phyloP scores from a whole-genome alignment of 2,888 invertebrate species.

The Cryptops parisi region DNA sequence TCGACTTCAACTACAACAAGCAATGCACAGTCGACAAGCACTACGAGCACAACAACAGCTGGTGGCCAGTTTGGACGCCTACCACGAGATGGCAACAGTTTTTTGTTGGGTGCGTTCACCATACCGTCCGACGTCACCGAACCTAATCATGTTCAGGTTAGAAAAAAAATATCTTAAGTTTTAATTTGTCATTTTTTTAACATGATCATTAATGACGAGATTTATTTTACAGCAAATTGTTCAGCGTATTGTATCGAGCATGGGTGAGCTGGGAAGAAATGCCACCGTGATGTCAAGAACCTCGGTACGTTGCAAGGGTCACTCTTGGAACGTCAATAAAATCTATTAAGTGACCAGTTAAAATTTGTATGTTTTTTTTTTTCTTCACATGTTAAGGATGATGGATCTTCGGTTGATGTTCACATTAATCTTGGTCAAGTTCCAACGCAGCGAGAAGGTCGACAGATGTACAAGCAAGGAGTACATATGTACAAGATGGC shows the following conservation, averaged over 20 bases:
- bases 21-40: slow-evolving; percentile 18
- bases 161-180: not conserved
- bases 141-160: slow-evolving; percentile 29
- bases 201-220: not conserved
- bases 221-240: slow-evolving; percentile 28
- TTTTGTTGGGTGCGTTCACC: slow-evolving; percentile 31
- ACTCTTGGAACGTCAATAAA: not conserved
- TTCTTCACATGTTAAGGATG: slow-evolving; percentile 26
- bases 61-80: slow-evolving; percentile 9
- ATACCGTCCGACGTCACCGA: slow-evolving; percentile 30
- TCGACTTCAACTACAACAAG: slow-evolving; percentile 12
- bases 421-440: slow-evolving; percentile 31
- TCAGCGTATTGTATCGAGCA: slow-evolving; percentile 29
- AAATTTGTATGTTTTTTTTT: slow-evolving; percentile 1
- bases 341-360: not conserved
- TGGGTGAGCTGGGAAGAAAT: slow-evolving; percentile 33
- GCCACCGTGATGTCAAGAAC: slow-evolving; percentile 30
- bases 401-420: slow-evolving; percentile 32
- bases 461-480: slow-evolving; percentile 26
- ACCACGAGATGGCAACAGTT: slow-evolving; percentile 21
- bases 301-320: no score
- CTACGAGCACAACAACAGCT: slow-evolving; percentile 13
- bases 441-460: slow-evolving; percentile 25
- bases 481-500: slow-evolving; percentile 27
- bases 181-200: not conserved